Base-by-base conservation (phyloP, 2,797 vertebrate species). In the Perodicticus potto region DNA sequence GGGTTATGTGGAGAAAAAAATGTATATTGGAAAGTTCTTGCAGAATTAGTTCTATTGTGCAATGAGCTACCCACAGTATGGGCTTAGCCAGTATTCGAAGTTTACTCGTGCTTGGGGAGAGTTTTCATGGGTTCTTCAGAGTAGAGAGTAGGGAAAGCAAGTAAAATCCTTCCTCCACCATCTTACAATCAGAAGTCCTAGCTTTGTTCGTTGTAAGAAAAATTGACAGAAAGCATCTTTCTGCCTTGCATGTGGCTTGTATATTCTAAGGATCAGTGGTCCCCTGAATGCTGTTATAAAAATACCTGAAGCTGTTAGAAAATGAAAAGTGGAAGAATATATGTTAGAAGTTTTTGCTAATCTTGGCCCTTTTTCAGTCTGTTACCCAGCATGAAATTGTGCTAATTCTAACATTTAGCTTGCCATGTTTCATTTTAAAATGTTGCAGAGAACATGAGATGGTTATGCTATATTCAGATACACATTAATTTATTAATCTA, bases 191-290 rank as follows among this genome's bases (percentile, higher is more conserved):
- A 89, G 40, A 78, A 92, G 27, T 83, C 40, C 13, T 86, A 40
- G 45, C 67, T 91, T 76, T 88, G n/a, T 91, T 74, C 84, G n/a
- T 53, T 78, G 61, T 91, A 83, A 80, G 57, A 85, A 94, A 43
- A 93, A 61, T 74, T 72, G 37, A 45, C 19, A 86, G 67, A 57
- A 93, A 91, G 59, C 25, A 27, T 83, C 0, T 81, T 19, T 91
- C n/a, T 12, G 82, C 22, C 53, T 61, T 91, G 73, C 57, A 57
- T 73, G 7, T 82, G n/a, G 84, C 78, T 94, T 82, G 7, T 27
- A 1, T 32, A 86, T 90, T 92, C 74, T 59, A 70, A 63, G n/a
- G 55, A 83, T 6, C 32, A 0, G 22, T 55, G 27, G 22, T 86
- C 13, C 45, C 70, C 45, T 61, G 25, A 84, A 14, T 86, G 40